Evolutionary conservation across 2,797 vertebrate genomes (phyloP), one percentile per base, ranked within the genome.

Genomic region (Ceyx erithaca): DNA sequence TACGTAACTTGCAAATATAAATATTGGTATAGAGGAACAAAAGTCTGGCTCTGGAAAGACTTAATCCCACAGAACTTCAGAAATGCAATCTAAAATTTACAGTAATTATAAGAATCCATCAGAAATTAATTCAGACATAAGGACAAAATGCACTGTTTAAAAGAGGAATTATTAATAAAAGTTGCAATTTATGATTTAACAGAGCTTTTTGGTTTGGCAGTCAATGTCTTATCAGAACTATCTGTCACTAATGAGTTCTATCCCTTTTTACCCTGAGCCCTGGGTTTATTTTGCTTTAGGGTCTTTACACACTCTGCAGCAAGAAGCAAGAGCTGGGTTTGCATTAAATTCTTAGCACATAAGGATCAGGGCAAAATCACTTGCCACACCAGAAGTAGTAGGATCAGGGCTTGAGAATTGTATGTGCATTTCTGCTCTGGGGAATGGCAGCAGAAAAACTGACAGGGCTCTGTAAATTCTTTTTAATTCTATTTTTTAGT

Each of bases 301-400:
- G 22, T 43, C 54, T 68, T 26, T 22, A 75, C 15, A 72, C 8
- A 41, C 7, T 35, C 22, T 0, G 1, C 21, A 80, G 33, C 12
- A 78, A 61, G 68, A 77, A 79, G 37, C 20, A 83, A 43, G 91
- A 68, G 20, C 11, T 23, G 16, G 6, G 31, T 82, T 73, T 80
- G 46, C 30, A 37, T 18, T 28, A 40, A 25, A 31, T n/a, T 70
- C 6, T 31, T 57, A 17, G 41, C 35, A 48, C 0, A 0, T 13
- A 70, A 40, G 33, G 8, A 49, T 25, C 17, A 73, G 41, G 46
- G n/a, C 6, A 61, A 64, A 49, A 61, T 35, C 16, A 57, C 14
- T 45, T 45, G 59, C 14, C 67, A 79, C 28, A 52, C 11, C 23
- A 43, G 48, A 51, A 63, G 37, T 9, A 40, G 15, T 0, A 58